Evolutionary conservation across 2,888 invertebrate species (phyloP), one percentile per base, ranked within the genome.

Genomic region (Callyntrura sp.): DNA sequence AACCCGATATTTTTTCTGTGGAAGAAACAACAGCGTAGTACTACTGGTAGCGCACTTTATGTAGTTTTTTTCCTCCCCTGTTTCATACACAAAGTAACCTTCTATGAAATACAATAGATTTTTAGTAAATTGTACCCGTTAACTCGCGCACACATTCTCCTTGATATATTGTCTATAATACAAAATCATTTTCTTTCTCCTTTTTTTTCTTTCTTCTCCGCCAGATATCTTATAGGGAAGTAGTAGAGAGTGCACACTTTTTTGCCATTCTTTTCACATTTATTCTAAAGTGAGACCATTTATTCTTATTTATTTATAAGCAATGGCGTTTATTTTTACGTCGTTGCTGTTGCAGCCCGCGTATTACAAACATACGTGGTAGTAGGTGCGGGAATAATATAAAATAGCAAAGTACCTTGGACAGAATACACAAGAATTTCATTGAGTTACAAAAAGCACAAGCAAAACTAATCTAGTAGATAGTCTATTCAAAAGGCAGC

Each of bases 251-350:
- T 17, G 17, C 51, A 51, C 57, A 55, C 12, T 78, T 11, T n/a
- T n/a, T 1, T 35, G 6, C 79, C 45, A 79, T 79, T 86, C 79
- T 82, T 88, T 82, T 60, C 70, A 14, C 82, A 82, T 73, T 73
- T 55, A 70, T 60, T 88, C 60, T 73, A 73, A 82, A 88, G 88
- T 82, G 88, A 81, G n/a, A 20, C 73, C 88, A 88, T 82, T 88
- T 88, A 82, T 88, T 82, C 82, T 82, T 88, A 82, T 88, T 88
- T 78, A 78, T 78, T 78, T 88, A 25, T 57, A 23, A 45, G 57
- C 62, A 17, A 25, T 23, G 12, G 55, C 45, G 43, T 79, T 79
- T 76, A 60, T 79, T 86, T 60, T 20, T 62, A 4, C 25, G 45
- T 62, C 35, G 62, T 45, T 81, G 45, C 62, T 43, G 43, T 62